Percentiles rank a stretch among this genome's conserved stretches.
Conservation (phyloP, 2,113 vertebrate species). For the Prionailurus viverrinus region DNA sequence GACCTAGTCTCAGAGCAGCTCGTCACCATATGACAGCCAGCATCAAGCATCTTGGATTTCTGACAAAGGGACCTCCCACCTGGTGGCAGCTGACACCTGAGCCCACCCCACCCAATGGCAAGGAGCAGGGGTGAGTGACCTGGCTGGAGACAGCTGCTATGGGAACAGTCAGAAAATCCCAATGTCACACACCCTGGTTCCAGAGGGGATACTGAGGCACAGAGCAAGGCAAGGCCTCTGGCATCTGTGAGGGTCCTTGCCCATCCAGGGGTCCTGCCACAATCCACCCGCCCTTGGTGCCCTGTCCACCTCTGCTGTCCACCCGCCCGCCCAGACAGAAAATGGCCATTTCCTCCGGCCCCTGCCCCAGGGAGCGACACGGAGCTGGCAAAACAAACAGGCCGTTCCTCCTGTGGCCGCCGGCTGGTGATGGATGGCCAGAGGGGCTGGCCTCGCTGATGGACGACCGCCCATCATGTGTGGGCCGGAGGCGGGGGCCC, state of each 20-base stretch:
- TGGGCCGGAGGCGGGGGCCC: constrained; percentile 54
- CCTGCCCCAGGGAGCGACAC: constrained; percentile 64
- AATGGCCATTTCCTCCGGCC: constrained; percentile 74
- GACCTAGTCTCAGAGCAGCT: background rate
- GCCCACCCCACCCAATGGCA: constrained; percentile 34
- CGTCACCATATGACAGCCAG: background rate
- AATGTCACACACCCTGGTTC: background rate
- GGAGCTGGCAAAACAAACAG: constrained; percentile 83
- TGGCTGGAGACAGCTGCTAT: background rate
- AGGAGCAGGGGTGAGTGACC: constrained; percentile 72
- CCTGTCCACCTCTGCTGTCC: constrained; percentile 15
- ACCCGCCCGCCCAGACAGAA: constrained; percentile 70
- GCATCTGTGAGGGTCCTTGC: background rate
- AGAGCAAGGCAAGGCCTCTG: background rate
- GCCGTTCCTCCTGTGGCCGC: constrained; percentile 67
- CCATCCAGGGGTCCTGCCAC: background rate
- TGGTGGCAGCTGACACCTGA: constrained; percentile 76
- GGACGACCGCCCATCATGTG: constrained; percentile 77
- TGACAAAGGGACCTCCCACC: constrained; percentile 55
- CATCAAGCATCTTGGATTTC: constrained; percentile 78
- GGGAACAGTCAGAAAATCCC: background rate
- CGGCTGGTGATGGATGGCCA: constrained; percentile 78
- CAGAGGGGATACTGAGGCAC: constrained; percentile 38
- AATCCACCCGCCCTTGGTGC: background rate
- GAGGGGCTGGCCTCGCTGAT: constrained; percentile 74